Conservation (phyloP, 64 coral and sea anemone species). For the Pachyseris speciosa region DNA sequence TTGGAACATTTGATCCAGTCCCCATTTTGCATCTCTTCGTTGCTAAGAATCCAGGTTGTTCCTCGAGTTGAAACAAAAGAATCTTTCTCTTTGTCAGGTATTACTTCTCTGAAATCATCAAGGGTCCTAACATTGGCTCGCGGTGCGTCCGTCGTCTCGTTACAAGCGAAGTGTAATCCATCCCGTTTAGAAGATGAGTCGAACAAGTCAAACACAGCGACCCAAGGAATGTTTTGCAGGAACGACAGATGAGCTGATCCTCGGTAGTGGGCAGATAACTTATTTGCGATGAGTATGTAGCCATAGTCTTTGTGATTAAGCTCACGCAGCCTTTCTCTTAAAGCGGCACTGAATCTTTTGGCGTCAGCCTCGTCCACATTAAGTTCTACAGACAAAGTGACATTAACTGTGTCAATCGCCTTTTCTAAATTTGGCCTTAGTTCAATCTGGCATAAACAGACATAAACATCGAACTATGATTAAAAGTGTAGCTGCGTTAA, state of each 20-base stretch:
- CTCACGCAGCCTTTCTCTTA: slow-evolving; percentile 24
- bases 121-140: slow-evolving; percentile 23
- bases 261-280: slow-evolving; percentile 38
- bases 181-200: background rate
- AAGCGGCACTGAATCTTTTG: background rate
- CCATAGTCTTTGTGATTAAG: slow-evolving; percentile 18
- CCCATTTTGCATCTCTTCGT: slow-evolving; percentile 3
- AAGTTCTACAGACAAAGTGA: background rate
- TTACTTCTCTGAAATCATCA: slow-evolving; percentile 42
- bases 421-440: no score
- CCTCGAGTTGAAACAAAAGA: background rate
- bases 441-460: no score
- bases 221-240: slow-evolving; percentile 55
- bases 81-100: background rate
- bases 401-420: background rate
- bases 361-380: background rate
- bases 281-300: slow-evolving; percentile 48
- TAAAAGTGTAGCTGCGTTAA: no score
- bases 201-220: slow-evolving; percentile 66
- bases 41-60: slow-evolving; percentile 51
- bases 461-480: no score
- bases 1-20: slow-evolving; percentile 41
- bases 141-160: slow-evolving; percentile 25
- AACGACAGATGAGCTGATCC: slow-evolving; percentile 26
- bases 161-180: slow-evolving; percentile 38